Conservation (phyloP, 2,113 vertebrate species). For the Campylorhamphus procurvoides region DNA sequence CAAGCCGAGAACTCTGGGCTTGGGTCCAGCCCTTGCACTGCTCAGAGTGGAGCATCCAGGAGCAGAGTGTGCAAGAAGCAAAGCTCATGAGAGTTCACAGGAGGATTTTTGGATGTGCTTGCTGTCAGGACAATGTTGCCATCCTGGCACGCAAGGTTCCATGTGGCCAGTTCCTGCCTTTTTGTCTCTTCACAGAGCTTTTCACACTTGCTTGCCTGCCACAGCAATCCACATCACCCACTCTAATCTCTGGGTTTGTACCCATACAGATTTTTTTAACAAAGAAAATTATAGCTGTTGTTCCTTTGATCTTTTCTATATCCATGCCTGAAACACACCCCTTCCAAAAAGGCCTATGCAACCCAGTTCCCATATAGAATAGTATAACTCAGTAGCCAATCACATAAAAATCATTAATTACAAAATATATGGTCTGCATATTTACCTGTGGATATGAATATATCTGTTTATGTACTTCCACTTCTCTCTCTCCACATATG, state of each 20-base stretch:
- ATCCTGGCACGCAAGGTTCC: rapidly evolving
- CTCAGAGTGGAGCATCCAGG: neutral
- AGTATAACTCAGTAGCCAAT: neutral
- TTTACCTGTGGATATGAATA: neutral
- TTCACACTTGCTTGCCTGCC: neutral
- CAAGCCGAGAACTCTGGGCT: neutral
- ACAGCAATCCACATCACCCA: neutral
- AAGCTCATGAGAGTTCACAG: neutral
- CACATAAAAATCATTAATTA: neutral
- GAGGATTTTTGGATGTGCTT: neutral
- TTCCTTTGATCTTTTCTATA: neutral
- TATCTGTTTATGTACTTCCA: neutral
- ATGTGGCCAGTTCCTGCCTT: neutral
- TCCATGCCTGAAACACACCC: neutral
- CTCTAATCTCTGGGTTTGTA: neutral
- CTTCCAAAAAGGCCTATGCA: neutral
- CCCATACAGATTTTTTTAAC: neutral
- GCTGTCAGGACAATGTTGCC: neutral
- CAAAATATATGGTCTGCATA: neutral
- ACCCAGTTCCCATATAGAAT: neutral
- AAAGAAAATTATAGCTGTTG: neutral
- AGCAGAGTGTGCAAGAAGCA: rapidly evolving
- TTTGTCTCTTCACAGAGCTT: neutral
- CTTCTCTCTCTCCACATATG: neutral
- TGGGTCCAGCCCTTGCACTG: neutral